Base-by-base conservation (phyloP, 2,888 invertebrate genomes). In the Enchytraeus crypticus region DNA sequence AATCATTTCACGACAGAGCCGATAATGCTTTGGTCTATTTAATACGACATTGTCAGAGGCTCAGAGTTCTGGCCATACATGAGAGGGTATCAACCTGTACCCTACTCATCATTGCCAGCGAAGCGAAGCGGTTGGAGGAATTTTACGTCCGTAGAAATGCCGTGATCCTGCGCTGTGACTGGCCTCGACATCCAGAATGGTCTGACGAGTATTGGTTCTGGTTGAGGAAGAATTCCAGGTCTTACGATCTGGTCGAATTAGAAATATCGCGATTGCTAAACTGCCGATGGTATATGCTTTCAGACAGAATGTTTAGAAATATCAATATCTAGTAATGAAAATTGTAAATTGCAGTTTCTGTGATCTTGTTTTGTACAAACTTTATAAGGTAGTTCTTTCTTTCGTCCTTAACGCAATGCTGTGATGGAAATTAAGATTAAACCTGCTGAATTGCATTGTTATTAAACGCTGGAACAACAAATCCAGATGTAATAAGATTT, bases 51-150 rank as follows among this genome's bases (percentile, higher is more conserved):
- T 88, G 88, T 74, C 83, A 83, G 27, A 83, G 84, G 71, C 76
- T 89, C 51, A 83, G 85, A 59, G 87, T 87, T 5, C 74, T 89
- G 79, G 87, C 88, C 72, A 71, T 78, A 14, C 84, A 88, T 5
- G 89, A 90, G 74, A 83, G 86, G 71, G 83, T 90, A 61, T 89
- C 89, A 3, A 88, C 89, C 1, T 83, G 87, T 0, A 89, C 89
- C 0, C 82, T 88, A 21, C 78, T 90, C 47, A 81, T 89, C 18
- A 80, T 89, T 49, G 88, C 86, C 0, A 82, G 82, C 53, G 84
- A 84, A 1, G 85, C 85, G 0, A 84, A 83, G 70, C 84, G 84
- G 67, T 78, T 89, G 59, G 81, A 82, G 26, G 81, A 82, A 58
- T 79, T 89, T 2, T 81, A 85, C 66, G 83, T 90, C 0, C 81